Evolutionary conservation across 2,113 vertebrate species (phyloP).

Genomic region (Tauraco erythrolophus): DNA sequence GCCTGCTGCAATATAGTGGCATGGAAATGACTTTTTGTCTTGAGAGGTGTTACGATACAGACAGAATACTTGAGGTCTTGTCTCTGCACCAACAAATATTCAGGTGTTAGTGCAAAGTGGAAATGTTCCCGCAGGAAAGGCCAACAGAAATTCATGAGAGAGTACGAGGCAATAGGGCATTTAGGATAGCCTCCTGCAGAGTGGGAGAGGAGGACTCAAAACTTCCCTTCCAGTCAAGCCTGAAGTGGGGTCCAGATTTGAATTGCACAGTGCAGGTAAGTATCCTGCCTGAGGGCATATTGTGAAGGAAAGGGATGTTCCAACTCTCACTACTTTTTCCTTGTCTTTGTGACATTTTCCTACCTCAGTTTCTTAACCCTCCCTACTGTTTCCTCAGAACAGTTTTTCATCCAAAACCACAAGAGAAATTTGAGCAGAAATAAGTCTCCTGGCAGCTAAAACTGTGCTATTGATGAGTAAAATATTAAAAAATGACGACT

Average conservation of each 20-base stretch:
- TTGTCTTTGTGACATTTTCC: not conserved
- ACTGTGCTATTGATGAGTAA: not conserved
- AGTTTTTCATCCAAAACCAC: not conserved
- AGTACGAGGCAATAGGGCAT: not conserved
- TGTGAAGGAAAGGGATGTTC: not conserved
- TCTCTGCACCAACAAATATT: not conserved
- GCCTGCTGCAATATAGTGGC: not conserved
- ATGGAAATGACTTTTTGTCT: not conserved
- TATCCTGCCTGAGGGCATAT: not conserved
- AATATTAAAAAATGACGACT: not conserved
- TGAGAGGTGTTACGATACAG: not conserved
- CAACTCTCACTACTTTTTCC: not conserved
- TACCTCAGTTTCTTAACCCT: not conserved
- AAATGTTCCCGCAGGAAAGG: not conserved
- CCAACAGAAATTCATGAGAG: not conserved
- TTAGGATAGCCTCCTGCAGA: not conserved
- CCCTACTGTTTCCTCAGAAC: not conserved
- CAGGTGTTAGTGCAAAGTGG: not conserved
- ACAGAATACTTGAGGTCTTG: not conserved
- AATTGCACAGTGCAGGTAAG: not conserved
- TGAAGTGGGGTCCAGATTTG: not conserved
- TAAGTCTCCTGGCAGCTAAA: not conserved
- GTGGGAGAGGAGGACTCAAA: not conserved
- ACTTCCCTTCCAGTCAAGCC: not conserved
- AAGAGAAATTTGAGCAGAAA: not conserved